phyloP scores from a whole-genome alignment of 2,797 vertebrate genomes.

The Chelonia mydas region DNA sequence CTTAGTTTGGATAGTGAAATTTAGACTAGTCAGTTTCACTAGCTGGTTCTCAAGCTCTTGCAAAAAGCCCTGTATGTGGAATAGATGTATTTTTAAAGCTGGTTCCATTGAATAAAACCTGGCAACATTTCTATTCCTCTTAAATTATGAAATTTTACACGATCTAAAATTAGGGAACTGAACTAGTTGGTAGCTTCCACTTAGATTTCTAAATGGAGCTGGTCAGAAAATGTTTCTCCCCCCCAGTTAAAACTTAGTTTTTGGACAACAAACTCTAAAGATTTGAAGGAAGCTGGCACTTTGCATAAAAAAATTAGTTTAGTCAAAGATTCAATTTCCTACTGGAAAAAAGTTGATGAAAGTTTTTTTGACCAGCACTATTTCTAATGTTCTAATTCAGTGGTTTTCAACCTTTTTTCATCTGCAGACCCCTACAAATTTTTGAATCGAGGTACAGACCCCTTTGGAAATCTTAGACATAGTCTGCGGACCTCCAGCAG shows the following conservation, averaged over 20 bases:
- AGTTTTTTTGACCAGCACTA: neutral
- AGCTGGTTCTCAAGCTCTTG: neutral
- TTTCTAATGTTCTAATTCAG: neutral
- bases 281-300: neutral
- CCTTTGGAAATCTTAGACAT: neutral
- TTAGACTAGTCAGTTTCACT: neutral
- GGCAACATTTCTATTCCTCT: neutral
- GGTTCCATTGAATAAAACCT: neutral
- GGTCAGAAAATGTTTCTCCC: neutral
- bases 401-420: neutral
- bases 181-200: neutral
- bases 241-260: neutral
- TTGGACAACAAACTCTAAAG: neutral
- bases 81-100: neutral
- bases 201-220: neutral
- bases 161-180: neutral
- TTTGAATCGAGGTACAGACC: neutral
- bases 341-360: neutral
- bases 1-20: neutral
- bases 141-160: neutral
- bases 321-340: rapidly evolving
- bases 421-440: neutral
- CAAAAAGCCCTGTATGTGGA: neutral
- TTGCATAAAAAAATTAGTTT: neutral
- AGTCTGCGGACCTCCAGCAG: neutral